phyloP scores from a whole-genome alignment of 2,888 invertebrate species.

The Ennomos fuscantarius region DNA sequence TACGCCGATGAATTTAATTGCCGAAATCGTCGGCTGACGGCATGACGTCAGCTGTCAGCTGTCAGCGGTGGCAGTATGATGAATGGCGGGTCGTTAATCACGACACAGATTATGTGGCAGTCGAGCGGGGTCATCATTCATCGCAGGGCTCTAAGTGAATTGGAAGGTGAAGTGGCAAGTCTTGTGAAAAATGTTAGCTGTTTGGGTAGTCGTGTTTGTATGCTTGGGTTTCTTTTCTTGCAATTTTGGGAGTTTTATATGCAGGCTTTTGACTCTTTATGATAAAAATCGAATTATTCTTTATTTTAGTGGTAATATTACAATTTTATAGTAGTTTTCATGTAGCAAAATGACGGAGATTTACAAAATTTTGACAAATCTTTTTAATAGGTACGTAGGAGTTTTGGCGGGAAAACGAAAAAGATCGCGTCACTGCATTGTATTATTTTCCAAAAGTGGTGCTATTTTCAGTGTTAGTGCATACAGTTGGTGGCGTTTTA shows the following conservation, averaged over 20 bases:
- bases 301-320: no score
- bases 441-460: no score
- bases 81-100: constrained; percentile 53
- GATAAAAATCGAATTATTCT: not conserved
- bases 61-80: constrained; percentile 48
- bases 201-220: constrained; percentile 14
- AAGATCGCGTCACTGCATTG: no score
- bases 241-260: not conserved
- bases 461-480: no score
- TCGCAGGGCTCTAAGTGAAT: constrained; percentile 41
- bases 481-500: no score
- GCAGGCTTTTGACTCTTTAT: not conserved
- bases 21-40: constrained; percentile 39
- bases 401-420: no score
- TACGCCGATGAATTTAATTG: constrained; percentile 44
- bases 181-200: constrained; percentile 33
- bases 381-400: no score
- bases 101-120: constrained; percentile 29
- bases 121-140: constrained; percentile 40
- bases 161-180: constrained; percentile 42
- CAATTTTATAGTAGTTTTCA: no score
- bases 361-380: no score
- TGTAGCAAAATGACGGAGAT: no score
- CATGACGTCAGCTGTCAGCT: constrained; percentile 43
- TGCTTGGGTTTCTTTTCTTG: not conserved